Percentiles rank a stretch among this genome's conserved stretches.
Evolutionary conservation across 1,140 invertebrate species (phyloP).

Genomic region (Cotesia vestalis): DNA sequence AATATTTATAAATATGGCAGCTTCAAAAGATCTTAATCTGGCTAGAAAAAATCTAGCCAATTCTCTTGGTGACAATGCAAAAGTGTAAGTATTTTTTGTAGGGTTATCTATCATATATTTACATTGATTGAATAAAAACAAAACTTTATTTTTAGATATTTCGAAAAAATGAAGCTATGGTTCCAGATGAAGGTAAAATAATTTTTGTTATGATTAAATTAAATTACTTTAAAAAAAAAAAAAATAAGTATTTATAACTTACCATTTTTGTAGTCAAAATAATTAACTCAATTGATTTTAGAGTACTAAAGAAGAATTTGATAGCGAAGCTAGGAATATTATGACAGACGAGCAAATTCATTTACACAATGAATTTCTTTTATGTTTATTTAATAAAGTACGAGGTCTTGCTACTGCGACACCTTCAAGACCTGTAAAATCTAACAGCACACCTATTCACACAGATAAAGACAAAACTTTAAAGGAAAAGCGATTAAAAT

Average conservation of each 20-base stretch:
- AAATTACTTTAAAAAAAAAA: not conserved
- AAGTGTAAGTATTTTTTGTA: conserved; percentile 51
- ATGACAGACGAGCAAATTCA: conserved; percentile 76
- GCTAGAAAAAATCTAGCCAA: conserved; percentile 71
- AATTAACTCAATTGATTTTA: conserved; percentile 44
- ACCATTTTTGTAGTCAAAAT: conserved; percentile 26
- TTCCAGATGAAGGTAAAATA: conserved; percentile 73
- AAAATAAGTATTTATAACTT: not conserved
- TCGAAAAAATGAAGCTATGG: conserved; percentile 76
- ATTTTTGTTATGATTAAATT: conserved; percentile 10
- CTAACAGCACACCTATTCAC: conserved; percentile 46
- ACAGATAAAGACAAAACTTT: conserved; percentile 55
- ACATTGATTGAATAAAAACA: conserved; percentile 24
- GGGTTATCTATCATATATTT: not conserved
- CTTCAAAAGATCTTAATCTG: conserved; percentile 60
- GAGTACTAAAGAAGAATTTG: conserved; percentile 82
- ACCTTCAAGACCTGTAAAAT: conserved; percentile 62
- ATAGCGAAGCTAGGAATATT: conserved; percentile 76
- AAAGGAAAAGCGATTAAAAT: conserved; percentile 66
- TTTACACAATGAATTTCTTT: conserved; percentile 84
- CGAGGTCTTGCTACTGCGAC: conserved; percentile 71
- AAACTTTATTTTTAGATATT: conserved; percentile 65
- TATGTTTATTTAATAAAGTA: conserved; percentile 82
- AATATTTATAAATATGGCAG: conserved; percentile 52
- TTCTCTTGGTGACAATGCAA: conserved; percentile 72